Evolutionary conservation across 2,797 vertebrate genomes (phyloP), one percentile per base, ranked within the genome.

Genomic region (Buphagus erythrorhynchus): DNA sequence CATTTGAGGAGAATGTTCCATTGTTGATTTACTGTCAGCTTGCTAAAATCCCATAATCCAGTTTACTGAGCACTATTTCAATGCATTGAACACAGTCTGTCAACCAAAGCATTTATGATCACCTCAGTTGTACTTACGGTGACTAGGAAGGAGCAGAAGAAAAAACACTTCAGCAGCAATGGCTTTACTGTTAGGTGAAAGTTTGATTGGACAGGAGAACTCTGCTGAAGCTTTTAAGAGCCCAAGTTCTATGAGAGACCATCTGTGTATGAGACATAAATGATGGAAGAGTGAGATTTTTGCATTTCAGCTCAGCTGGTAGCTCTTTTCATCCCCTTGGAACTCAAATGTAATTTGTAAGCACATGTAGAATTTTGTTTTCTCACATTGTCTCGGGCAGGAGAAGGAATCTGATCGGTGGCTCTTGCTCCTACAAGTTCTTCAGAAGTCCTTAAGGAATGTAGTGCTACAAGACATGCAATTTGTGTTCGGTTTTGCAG

Each of bases 361-460:
- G 52, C 11, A 5, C n/a, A 48, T 3, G 38, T 46, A 33, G 33
- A 88, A 59, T 59, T 86, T 80, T 59, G 11, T 86, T 92, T 74
- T 21, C 40, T 51, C 57, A 40, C 3, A 7, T 5, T 24, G 11
- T 80, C 28, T 68, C 33, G 28, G 31, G 6, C 0, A 0, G 20
- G 14, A 13, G 6, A 10, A 72, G 3, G 13, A 58, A 63, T 57
- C 21, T 62, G 24, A 10, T 74, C 42, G 48, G 16, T 59, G 26
- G 49, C 19, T 90, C 38, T 38, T 87, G 59, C 13, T 74, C 33
- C 38, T 76, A 11, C 2, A 54, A 46, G 35, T 65, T 80, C 69
- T 91, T 86, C 15, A 31, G 13, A 86, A 87, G 31, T 57, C n/a
- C 51, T n/a, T 21, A 79, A 46, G 12, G 26, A 48, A 61, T 35